Base-by-base conservation (phyloP, 2,113 vertebrate species). In the Thermophis baileyi region DNA sequence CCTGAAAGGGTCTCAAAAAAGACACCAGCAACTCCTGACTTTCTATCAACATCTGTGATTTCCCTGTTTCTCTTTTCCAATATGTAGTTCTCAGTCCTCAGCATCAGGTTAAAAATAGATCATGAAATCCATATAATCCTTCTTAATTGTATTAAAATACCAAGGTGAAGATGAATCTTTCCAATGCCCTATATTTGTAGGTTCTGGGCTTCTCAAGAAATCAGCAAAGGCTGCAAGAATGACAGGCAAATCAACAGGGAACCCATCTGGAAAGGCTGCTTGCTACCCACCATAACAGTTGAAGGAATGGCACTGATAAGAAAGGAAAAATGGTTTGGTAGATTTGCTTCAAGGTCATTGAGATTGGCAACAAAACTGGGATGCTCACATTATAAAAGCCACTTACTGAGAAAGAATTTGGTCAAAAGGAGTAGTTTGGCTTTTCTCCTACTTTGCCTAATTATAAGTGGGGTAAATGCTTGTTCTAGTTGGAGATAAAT, bases 401-500 rank as follows among this genome's bases (percentile, higher is more conserved):
- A 93, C 90, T 91, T 92, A 95, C 94, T 88, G 63, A 96, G 89
- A 55, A 81, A 81, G 88, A 94, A 93, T 35, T 40, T 85, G 93
- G 90, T 94, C 69, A 94, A 85, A 93, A 55, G 47, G 88, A 94
- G 35, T 12, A 44, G 90, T 94, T 87, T 40, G 87, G 93, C 89
- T 44, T 49, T 88, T 44, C 47, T 94, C n/a, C 54, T 93, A 95
- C 91, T 92, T 96, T 90, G 90, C 63, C 91, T 96, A 91, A 95
- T 94, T 95, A 95, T 57, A 93, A 91, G 89, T 93, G 50, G 91
- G 88, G 92, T 91, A 92, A 95, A 14, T 40, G 16, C 11, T 30
- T 92, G 90, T 92, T 95, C 89, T 91, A 51, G 94, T 49, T 94
- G 91, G 88, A 88, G 93, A 90, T 95, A 93, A 95, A 94, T 95